A percentile compares a stretch with the other conserved stretches of the same genome.
These are phyloP conservation scores for Cirrhinus molitorella DNA, from an alignment of 2,797 vertebrate species.

Conservation along the genomic window DNA sequence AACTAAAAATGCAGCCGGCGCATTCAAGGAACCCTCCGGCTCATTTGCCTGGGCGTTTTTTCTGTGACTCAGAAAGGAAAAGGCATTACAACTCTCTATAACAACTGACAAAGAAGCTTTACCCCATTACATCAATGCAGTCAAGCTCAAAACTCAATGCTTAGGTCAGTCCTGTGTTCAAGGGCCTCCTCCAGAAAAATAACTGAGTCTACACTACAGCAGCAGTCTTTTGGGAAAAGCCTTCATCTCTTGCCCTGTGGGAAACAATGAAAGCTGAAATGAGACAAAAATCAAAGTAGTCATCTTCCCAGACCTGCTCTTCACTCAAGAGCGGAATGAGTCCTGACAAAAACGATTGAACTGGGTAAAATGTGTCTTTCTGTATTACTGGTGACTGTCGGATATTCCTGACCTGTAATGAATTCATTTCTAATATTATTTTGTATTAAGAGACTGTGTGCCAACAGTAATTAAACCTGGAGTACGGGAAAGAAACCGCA, in stretches of 20 bases:
- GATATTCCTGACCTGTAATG: not conserved
- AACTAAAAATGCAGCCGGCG: not conserved
- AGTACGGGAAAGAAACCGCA: not conserved
- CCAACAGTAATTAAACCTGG: conserved; percentile 12
- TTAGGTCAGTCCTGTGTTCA: conserved; percentile 31
- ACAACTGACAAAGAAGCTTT: conserved; percentile 26
- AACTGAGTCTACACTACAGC: conserved; percentile 33
- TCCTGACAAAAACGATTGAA: conserved; percentile 49
- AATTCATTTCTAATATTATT: conserved; percentile 5
- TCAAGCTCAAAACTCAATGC: not conserved
- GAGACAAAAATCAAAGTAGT: conserved; percentile 62
- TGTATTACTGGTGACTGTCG: conserved; percentile 14
- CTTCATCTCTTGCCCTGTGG: conserved; percentile 58
- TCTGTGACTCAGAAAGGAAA: conserved; percentile 7
- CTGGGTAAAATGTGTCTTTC: conserved; percentile 11
- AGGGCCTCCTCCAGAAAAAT: conserved; percentile 53
- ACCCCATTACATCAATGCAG: conserved; percentile 22
- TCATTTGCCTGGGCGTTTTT: conserved; percentile 8
- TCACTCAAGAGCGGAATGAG: conserved; percentile 47
- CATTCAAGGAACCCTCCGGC: not conserved
- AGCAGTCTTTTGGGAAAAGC: conserved; percentile 50
- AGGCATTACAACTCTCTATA: not conserved
- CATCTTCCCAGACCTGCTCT: conserved; percentile 52
- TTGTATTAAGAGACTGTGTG: not conserved
- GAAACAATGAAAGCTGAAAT: conserved; percentile 59